Percentiles rank a stretch among this genome's conserved stretches.
These are phyloP conservation scores for Contarinia nasturtii DNA, from an alignment of 1,140 invertebrate species.

Conservation along the genomic window DNA sequence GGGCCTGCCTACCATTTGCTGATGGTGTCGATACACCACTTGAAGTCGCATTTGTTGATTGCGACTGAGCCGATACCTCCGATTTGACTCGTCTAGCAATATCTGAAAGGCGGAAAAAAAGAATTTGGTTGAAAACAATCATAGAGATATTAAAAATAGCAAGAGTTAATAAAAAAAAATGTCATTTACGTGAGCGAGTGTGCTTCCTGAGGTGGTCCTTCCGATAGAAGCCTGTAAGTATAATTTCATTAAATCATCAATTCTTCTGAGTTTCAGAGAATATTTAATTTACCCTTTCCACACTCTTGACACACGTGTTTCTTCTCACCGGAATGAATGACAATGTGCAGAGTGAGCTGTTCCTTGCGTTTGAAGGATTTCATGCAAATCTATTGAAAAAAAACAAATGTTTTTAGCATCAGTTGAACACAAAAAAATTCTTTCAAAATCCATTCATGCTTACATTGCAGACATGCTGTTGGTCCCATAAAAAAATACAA, in stretches of 20 bases:
- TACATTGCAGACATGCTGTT: slow-evolving; percentile 58
- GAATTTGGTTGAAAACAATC: too few relatives aligned
- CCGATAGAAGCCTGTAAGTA: slow-evolving; percentile 37
- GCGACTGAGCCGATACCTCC: slow-evolving; percentile 27
- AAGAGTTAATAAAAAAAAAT: too few relatives aligned
- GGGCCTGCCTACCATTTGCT: slow-evolving; percentile 11
- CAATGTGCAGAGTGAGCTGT: slow-evolving; percentile 64
- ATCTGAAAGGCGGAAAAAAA: too few relatives aligned
- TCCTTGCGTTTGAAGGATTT: slow-evolving; percentile 75
- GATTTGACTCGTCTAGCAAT: slow-evolving; percentile 24
- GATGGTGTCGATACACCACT: slow-evolving; percentile 15
- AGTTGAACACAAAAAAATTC: neutral
- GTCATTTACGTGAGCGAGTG: slow-evolving; percentile 26
- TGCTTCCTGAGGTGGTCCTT: slow-evolving; percentile 61
- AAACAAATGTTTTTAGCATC: neutral
- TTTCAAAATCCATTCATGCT: slow-evolving; percentile 6
- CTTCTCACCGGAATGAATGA: slow-evolving; percentile 73
- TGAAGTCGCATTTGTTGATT: slow-evolving; percentile 21
- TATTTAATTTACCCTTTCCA: slow-evolving; percentile 46
- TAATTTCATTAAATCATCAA: neutral
- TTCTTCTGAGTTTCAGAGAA: neutral
- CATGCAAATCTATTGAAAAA: slow-evolving; percentile 38
- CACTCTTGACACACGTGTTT: slow-evolving; percentile 70
- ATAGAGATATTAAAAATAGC: too few relatives aligned
- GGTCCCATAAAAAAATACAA: too few relatives aligned